Conservation (phyloP, 2,797 vertebrate genomes). For the Champsocephalus gunnari region DNA sequence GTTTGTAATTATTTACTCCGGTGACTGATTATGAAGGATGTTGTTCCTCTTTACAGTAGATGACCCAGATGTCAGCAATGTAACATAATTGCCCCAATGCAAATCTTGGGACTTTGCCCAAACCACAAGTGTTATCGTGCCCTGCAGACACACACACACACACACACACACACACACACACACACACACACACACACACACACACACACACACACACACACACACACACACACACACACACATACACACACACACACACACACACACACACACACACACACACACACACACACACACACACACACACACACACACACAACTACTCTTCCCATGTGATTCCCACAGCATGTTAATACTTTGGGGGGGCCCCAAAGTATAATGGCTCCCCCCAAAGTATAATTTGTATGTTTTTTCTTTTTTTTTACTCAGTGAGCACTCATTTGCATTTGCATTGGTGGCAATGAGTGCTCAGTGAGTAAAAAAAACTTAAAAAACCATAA, state of each 20-base stretch:
- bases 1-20: neutral
- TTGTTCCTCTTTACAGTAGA: neutral
- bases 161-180: neutral
- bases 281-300: neutral
- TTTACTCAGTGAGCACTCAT: too few relatives aligned
- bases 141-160: neutral
- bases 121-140: neutral
- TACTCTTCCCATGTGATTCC: neutral
- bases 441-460: too few relatives aligned
- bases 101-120: neutral
- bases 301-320: neutral
- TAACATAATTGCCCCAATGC: neutral
- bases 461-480: too few relatives aligned
- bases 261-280: neutral
- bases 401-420: too few relatives aligned
- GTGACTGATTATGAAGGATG: neutral
- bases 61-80: neutral
- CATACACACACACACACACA: neutral
- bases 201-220: neutral
- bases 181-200: neutral
- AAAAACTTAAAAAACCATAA: too few relatives aligned
- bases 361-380: too few relatives aligned
- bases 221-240: neutral
- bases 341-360: too few relatives aligned
- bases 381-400: too few relatives aligned